These are phyloP conservation scores for Alexandromys oeconomus DNA, from an alignment of 2,797 vertebrate genomes.

Conservation along the genomic window DNA sequence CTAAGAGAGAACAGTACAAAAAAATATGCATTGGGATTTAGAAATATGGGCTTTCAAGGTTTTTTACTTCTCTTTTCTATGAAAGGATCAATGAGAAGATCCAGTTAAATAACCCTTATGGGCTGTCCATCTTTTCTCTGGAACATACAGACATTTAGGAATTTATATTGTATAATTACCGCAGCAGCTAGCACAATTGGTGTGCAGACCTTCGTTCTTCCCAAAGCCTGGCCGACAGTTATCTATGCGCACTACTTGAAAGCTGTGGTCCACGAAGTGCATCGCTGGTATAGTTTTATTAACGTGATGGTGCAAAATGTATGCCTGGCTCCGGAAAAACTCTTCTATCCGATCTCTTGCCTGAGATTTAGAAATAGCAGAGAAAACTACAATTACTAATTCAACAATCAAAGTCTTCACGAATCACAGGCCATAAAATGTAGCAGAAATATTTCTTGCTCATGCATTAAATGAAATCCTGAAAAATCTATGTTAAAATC, in stretches of 20 bases:
- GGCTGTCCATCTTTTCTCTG: conserved; percentile 47
- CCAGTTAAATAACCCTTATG: not conserved
- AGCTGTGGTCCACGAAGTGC: conserved; percentile 87
- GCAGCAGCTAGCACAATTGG: conserved; percentile 86
- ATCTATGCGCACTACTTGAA: conserved; percentile 84
- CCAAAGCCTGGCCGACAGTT: conserved; percentile 89
- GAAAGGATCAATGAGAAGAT: not conserved
- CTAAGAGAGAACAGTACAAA: not conserved
- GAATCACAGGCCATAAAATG: conserved; percentile 1
- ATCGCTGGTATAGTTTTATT: conserved; percentile 76
- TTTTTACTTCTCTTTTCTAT: conserved; percentile 12
- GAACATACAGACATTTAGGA: conserved; percentile 18
- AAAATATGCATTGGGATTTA: conserved; percentile 46
- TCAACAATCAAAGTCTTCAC: conserved; percentile 23
- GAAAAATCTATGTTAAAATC: conserved; percentile 40
- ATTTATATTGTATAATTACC: conserved; percentile 83
- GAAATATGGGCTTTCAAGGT: conserved; percentile 40
- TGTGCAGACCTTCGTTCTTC: conserved; percentile 84
- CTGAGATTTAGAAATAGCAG: conserved; percentile 78
- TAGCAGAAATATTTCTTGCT: not conserved
- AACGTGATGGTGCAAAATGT: conserved; percentile 55
- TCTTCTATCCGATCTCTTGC: conserved; percentile 84
- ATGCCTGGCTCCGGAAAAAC: conserved; percentile 83
- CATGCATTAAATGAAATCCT: conserved; percentile 4
- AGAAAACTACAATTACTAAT: conserved; percentile 56